Conservation (phyloP, 2,797 vertebrate genomes). For the Hydrolagus colliei region DNA sequence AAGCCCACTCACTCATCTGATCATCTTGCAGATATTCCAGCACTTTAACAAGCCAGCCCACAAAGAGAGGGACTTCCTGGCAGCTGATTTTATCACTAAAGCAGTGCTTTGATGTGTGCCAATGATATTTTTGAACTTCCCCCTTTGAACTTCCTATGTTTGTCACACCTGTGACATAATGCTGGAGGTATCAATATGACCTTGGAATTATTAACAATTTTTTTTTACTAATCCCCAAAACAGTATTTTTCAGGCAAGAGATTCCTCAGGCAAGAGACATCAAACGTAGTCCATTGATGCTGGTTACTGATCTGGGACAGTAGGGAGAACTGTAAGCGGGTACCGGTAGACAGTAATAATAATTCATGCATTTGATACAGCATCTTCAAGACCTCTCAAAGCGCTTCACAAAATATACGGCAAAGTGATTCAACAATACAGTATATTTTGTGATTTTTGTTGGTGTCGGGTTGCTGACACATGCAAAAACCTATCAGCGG, state of each 20-base stretch:
- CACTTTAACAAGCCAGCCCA: not conserved
- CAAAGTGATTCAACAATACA: too few relatives aligned
- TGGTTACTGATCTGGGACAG: too few relatives aligned
- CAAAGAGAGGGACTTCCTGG: not conserved
- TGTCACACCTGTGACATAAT: not conserved
- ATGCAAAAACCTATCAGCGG: too few relatives aligned
- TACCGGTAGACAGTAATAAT: too few relatives aligned
- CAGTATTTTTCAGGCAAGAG: too few relatives aligned
- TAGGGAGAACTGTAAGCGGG: too few relatives aligned
- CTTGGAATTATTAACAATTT: not conserved
- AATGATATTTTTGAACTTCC: not conserved
- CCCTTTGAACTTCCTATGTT: not conserved
- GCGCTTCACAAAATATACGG: too few relatives aligned
- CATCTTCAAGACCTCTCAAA: too few relatives aligned
- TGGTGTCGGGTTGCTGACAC: too few relatives aligned
- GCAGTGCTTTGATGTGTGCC: conserved; percentile 1
- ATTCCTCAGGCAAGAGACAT: not conserved
- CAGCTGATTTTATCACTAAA: not conserved
- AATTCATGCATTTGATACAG: too few relatives aligned
- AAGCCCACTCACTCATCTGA: not conserved
- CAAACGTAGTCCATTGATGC: not conserved
- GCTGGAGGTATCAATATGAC: too few relatives aligned
- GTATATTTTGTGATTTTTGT: too few relatives aligned
- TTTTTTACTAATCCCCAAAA: not conserved
- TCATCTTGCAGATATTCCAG: not conserved